Conservation (phyloP, 1,140 invertebrate genomes). For the Antheraea mylitta region DNA sequence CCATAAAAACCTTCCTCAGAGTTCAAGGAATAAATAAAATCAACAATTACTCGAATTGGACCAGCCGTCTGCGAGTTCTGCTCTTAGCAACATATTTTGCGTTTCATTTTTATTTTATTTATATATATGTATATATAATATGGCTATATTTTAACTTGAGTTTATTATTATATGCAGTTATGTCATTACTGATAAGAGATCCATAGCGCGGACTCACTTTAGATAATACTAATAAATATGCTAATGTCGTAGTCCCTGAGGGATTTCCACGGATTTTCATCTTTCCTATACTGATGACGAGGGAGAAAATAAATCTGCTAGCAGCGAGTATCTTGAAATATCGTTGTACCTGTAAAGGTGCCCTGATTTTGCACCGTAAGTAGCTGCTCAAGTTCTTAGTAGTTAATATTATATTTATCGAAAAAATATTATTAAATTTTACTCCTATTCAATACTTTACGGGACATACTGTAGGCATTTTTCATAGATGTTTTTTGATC, state of each 20-base stretch:
- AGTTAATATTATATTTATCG: constrained; percentile 4
- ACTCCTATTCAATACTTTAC: too few species aligned
- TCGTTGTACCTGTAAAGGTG: constrained; percentile 31
- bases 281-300: constrained; percentile 42
- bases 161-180: constrained; percentile 10
- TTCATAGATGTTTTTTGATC: too few species aligned
- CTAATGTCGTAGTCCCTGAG: constrained; percentile 50
- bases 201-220: constrained; percentile 31
- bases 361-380: constrained; percentile 23
- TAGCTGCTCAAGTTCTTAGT: constrained; percentile 12
- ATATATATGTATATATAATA: too few species aligned
- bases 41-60: too few species aligned
- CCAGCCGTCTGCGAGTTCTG: too few species aligned
- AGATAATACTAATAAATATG: constrained; percentile 62
- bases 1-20: too few species aligned
- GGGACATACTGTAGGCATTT: too few species aligned
- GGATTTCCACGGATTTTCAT: constrained; percentile 58
- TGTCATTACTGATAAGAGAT: constrained; percentile 7
- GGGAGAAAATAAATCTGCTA: constrained; percentile 43
- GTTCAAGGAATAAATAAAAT: too few species aligned
- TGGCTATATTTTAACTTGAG: constrained; percentile 16
- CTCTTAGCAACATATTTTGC: too few species aligned
- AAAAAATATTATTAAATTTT: not conserved
- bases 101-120: too few species aligned
- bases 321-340: constrained; percentile 38